Percentiles rank a stretch among this genome's conserved stretches.
phyloP scores from a whole-genome alignment of 2,888 invertebrate genomes.

The Pseudococcus viburni region DNA sequence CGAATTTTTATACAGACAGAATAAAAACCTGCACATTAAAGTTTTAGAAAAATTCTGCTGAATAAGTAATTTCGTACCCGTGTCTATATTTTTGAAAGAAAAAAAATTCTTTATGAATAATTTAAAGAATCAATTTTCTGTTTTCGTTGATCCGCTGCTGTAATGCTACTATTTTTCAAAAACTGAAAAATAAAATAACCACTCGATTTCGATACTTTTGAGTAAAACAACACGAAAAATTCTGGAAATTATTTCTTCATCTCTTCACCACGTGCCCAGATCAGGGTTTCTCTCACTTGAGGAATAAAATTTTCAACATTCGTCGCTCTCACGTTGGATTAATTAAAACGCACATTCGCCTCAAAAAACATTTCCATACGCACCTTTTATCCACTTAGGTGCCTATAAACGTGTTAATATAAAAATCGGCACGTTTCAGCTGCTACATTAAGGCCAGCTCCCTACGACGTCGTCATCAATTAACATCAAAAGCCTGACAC shows the following conservation, averaged over 20 bases:
- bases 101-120: too few species aligned
- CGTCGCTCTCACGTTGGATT: neutral
- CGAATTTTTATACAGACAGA: too few species aligned
- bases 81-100: too few species aligned
- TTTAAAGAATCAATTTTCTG: too few species aligned
- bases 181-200: too few species aligned
- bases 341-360: neutral
- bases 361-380: neutral
- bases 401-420: neutral
- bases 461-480: slow-evolving; percentile 28
- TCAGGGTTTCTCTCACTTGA: neutral
- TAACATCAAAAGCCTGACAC: slow-evolving; percentile 48
- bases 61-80: too few species aligned
- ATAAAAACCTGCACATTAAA: too few species aligned
- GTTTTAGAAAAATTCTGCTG: too few species aligned
- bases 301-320: neutral
- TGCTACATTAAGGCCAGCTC: slow-evolving; percentile 6
- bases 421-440: slow-evolving; percentile 24
- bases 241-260: neutral
- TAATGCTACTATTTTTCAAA: too few species aligned
- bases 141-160: too few species aligned
- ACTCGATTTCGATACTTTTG: too few species aligned
- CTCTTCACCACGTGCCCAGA: neutral
- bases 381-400: neutral
- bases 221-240: too few species aligned